Conservation (phyloP, 2,797 vertebrate genomes). For the Danio tinwini region DNA sequence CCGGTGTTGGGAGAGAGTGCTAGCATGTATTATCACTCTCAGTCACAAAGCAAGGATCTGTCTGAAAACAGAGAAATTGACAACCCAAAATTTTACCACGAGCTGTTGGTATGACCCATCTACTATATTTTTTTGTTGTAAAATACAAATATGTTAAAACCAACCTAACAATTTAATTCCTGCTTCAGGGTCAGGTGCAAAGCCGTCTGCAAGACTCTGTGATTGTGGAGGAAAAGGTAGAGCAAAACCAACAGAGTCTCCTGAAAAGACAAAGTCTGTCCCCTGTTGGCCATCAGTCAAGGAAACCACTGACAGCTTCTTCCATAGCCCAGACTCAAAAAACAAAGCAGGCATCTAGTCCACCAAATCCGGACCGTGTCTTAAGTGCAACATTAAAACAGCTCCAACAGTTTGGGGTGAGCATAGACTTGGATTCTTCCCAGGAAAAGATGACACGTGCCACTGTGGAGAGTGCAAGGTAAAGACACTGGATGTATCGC, state of each 20-base stretch:
- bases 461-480: slow-evolving; percentile 89
- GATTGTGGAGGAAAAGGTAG: slow-evolving; percentile 64
- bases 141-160: neutral
- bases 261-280: slow-evolving; percentile 45
- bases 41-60: slow-evolving; percentile 67
- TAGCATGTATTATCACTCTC: slow-evolving; percentile 71
- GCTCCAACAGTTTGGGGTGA: slow-evolving; percentile 86
- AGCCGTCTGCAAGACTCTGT: slow-evolving; percentile 80
- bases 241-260: slow-evolving; percentile 54
- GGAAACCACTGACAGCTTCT: slow-evolving; percentile 52
- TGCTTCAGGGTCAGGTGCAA: slow-evolving; percentile 85
- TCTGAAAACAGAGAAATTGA: slow-evolving; percentile 61
- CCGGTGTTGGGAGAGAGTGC: slow-evolving; percentile 76
- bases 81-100: slow-evolving; percentile 84
- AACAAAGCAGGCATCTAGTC: slow-evolving; percentile 53
- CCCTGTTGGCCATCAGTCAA: slow-evolving; percentile 5
- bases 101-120: slow-evolving; percentile 82
- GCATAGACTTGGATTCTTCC: slow-evolving; percentile 73
- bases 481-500: neutral
- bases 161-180: slow-evolving; percentile 9
- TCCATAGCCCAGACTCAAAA: slow-evolving; percentile 61
- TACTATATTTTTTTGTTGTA: neutral
- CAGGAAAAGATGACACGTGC: slow-evolving; percentile 67
- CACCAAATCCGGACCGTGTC: slow-evolving; percentile 76
- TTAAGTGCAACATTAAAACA: slow-evolving; percentile 85